Evolutionary conservation across 35 echinoderm and acorn worm species (phyloP).

Genomic region (Amphiura filiformis): DNA sequence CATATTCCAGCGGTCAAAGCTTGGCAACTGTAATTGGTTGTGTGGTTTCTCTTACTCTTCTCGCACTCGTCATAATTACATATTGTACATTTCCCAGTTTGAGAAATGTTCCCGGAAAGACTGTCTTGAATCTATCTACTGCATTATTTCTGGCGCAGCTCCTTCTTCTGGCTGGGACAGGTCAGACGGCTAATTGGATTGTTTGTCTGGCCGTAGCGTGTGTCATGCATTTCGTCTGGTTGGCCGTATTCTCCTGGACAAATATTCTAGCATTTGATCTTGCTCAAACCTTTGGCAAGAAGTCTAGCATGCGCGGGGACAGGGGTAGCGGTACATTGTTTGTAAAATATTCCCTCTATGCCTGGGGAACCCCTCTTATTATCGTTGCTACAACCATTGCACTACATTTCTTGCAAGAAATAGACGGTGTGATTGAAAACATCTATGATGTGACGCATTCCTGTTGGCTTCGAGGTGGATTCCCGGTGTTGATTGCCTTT

Average conservation of each 20-base stretch:
- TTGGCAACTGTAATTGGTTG: too few relatives aligned
- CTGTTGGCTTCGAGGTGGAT: too few relatives aligned
- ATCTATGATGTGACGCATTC: too few relatives aligned
- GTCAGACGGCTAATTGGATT: not conserved
- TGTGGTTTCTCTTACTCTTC: not conserved
- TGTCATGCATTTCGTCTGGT: conserved; percentile 26
- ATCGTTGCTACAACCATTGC: not conserved
- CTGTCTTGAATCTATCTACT: not conserved
- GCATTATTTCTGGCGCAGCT: conserved; percentile 15
- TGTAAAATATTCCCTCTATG: not conserved
- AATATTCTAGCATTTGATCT: conserved; percentile 38
- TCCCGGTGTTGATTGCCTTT: too few relatives aligned
- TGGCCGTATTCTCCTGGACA: conserved; percentile 1
- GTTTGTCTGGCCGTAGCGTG: not conserved
- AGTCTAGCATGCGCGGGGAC: not conserved
- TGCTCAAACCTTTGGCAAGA: not conserved
- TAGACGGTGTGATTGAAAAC: too few relatives aligned
- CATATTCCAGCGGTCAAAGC: too few relatives aligned
- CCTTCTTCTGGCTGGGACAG: not conserved
- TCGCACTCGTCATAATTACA: conserved; percentile 13
- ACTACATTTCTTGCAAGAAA: not conserved
- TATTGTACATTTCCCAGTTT: conserved; percentile 7
- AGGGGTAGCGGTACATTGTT: not conserved
- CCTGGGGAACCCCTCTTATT: not conserved
- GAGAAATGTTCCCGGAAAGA: conserved; percentile 32